Base-by-base conservation (phyloP, 2,888 invertebrate genomes). In the Galerucella nymphaeae region DNA sequence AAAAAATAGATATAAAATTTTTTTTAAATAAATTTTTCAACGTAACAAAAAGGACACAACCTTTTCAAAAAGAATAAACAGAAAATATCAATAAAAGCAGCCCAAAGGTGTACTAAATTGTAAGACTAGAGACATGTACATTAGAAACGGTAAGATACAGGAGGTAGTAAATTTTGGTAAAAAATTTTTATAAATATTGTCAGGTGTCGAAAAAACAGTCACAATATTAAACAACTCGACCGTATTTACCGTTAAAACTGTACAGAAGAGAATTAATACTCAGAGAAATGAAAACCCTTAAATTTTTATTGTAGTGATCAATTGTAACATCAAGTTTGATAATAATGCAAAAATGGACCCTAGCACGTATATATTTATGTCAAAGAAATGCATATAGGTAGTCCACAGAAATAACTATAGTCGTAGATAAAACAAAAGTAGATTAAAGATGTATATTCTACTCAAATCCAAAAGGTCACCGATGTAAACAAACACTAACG, bases 91-190 rank as follows among this genome's bases (percentile, higher is more conserved):
- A 67, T 73, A 76, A 78, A 77, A 77, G 79, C 78, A 77, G 79
- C 78, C 77, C 78, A 75, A 81, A 79, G 77, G 76, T 66, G 66
- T 64, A 66, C 48, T 72, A 73, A 75, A 71, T 75, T 77, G 81
- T 81, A 80, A 83, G 83, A 84, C 84, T 84, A 84, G 84, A 84
- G 81, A 80, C 80, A 79, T 80, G 78, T 30, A 30, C 30, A 30
- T 30, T 30, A 30, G 30, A 30, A 77, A 80, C 74, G 63, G 23
- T 57, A 63, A 63, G n/a, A n/a, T n/a, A n/a, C n/a, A n/a, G n/a
- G n/a, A n/a, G n/a, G n/a, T n/a, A n/a, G n/a, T n/a, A n/a, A n/a
- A n/a, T n/a, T n/a, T n/a, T n/a, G n/a, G n/a, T n/a, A n/a, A n/a
- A n/a, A n/a, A n/a, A n/a, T n/a, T n/a, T n/a, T n/a, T n/a, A n/a